A percentile compares a stretch with the other conserved stretches of the same genome.
Conservation (phyloP, 2,888 invertebrate genomes). For the Syrista parreyssii region DNA sequence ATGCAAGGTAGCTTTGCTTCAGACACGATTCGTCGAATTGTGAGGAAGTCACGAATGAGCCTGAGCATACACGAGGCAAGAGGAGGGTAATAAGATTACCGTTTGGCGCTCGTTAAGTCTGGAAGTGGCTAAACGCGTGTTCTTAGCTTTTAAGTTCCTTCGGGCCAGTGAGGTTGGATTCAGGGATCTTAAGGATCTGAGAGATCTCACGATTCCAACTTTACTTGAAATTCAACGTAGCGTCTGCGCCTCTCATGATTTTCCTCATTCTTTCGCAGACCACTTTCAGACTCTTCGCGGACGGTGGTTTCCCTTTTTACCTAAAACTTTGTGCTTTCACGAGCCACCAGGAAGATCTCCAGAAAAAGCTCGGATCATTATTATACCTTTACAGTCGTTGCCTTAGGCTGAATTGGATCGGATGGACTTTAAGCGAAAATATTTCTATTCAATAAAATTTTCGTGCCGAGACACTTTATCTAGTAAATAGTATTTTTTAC, state of each 20-base stretch:
- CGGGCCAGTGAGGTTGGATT: not conserved
- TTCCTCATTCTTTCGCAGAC: conserved; percentile 2
- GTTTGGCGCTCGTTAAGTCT: not conserved
- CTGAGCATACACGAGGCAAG: not conserved
- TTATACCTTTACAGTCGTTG: not conserved
- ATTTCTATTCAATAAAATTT: not conserved
- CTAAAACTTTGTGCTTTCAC: not conserved
- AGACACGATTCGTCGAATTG: not conserved
- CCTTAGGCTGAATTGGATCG: not conserved
- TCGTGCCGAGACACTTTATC: not conserved
- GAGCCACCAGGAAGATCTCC: not conserved
- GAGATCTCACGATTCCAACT: not conserved
- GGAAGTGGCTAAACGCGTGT: not conserved
- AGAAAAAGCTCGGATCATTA: not conserved
- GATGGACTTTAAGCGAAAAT: not conserved
- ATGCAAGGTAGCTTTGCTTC: not conserved
- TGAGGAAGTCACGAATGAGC: not conserved
- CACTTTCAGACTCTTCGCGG: not conserved
- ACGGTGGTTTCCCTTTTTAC: not conserved
- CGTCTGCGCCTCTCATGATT: conserved; percentile 6
- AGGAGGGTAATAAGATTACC: not conserved
- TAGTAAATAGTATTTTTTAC: not conserved
- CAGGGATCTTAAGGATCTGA: not conserved
- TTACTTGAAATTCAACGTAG: conserved; percentile 7
- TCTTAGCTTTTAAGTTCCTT: not conserved